These are phyloP conservation scores for Phataginus tetradactyla DNA, from an alignment of 2,797 vertebrate genomes.

Conservation along the genomic window DNA sequence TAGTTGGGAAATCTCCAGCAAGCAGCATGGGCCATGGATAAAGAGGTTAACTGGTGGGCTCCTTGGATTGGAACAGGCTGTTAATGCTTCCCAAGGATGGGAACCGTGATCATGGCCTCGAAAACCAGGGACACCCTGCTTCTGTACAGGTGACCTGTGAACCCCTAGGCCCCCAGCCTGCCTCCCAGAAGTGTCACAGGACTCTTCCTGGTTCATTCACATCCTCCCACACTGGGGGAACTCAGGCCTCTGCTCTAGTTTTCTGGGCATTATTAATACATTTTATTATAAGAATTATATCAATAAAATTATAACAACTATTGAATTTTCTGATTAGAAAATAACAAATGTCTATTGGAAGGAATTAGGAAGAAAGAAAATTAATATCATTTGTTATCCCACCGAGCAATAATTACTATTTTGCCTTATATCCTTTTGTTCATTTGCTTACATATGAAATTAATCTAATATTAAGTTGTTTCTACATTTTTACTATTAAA, in stretches of 20 bases:
- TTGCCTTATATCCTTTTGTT: neutral
- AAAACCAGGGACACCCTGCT: neutral
- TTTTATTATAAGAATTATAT: neutral
- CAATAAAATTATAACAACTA: neutral
- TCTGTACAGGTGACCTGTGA: neutral
- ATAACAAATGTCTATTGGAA: neutral
- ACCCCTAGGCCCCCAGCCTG: neutral
- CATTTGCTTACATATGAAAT: neutral
- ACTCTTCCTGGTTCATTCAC: neutral
- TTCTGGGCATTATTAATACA: neutral
- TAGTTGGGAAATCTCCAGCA: conserved; percentile 14
- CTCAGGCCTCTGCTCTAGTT: neutral
- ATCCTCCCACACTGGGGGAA: neutral
- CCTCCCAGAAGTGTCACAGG: neutral
- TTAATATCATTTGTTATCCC: neutral
- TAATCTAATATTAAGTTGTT: neutral
- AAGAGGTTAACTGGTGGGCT: conserved; percentile 32
- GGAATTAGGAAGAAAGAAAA: conserved; percentile 26
- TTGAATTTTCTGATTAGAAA: conserved; percentile 39
- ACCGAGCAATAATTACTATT: neutral
- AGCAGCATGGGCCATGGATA: conserved; percentile 1
- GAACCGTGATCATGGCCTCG: neutral
- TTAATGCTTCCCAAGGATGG: conserved; percentile 42
- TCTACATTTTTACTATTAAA: neutral
- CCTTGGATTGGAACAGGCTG: neutral